A percentile compares a stretch with the other conserved stretches of the same genome.
These are phyloP conservation scores for Geotrypetes seraphini DNA, from an alignment of 2,797 vertebrate species.

Conservation along the genomic window DNA sequence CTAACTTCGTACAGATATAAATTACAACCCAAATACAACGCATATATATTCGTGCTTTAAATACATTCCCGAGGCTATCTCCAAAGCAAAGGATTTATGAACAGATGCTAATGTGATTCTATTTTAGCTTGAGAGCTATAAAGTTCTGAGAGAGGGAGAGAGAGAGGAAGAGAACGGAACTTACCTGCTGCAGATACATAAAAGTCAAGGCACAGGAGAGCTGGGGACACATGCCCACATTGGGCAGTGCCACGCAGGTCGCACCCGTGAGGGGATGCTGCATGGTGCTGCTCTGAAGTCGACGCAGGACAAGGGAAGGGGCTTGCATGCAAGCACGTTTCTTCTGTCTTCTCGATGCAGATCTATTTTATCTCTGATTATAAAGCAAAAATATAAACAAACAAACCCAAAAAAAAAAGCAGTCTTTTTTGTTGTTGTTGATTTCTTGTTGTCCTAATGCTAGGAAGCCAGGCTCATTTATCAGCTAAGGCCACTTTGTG, in stretches of 20 bases:
- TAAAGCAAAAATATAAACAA: too few species aligned
- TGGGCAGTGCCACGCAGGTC: conserved; percentile 88
- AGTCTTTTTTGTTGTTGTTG: conserved; percentile 1
- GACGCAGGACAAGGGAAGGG: conserved; percentile 59
- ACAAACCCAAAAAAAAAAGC: too few species aligned
- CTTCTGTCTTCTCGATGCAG: conserved; percentile 48
- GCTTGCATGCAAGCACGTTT: conserved; percentile 56
- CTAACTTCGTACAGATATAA: too few species aligned
- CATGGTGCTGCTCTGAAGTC: conserved; percentile 71
- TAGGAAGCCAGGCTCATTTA: conserved; percentile 38
- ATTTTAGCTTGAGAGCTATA: too few species aligned
- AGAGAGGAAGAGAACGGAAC: conserved; percentile 23
- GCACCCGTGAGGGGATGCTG: conserved; percentile 88
- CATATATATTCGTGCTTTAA: too few species aligned
- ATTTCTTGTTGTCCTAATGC: conserved; percentile 1
- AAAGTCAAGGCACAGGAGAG: conserved; percentile 94
- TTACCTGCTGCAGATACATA: conserved; percentile 97
- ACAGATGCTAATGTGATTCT: too few species aligned
- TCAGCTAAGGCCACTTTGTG: conserved; percentile 53
- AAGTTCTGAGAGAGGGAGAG: conserved; percentile 16
- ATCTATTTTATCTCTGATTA: conserved; percentile 29
- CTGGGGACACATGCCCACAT: conserved; percentile 88
- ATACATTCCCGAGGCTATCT: too few species aligned
- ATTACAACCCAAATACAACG: too few species aligned
- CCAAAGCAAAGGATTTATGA: too few species aligned